Evolutionary conservation across 2,113 vertebrate species (phyloP).

Genomic region (Macquaria australasica): DNA sequence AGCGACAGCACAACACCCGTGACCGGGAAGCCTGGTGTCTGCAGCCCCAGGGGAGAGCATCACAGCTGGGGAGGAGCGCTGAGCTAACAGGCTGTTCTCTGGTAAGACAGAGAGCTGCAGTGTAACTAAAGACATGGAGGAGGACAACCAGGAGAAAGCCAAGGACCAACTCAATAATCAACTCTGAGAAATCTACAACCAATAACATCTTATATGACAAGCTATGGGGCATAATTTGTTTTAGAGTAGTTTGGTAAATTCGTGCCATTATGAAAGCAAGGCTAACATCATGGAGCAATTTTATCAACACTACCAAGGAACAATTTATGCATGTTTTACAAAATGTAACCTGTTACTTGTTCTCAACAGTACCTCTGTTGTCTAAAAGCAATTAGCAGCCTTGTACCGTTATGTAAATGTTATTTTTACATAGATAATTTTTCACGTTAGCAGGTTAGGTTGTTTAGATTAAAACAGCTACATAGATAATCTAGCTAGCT

Average conservation of each 20-base stretch:
- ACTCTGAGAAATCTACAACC: background rate
- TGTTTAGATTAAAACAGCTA: background rate
- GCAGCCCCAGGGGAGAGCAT: conserved; percentile 46
- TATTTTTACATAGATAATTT: too few relatives aligned
- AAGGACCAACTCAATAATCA: conserved; percentile 3
- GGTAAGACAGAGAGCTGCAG: conserved; percentile 34
- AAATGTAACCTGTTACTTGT: background rate
- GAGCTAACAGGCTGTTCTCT: conserved; percentile 43
- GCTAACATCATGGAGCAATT: background rate
- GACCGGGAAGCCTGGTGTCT: conserved; percentile 48
- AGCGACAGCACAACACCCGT: conserved; percentile 50
- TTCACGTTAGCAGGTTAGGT: background rate
- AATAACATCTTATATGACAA: background rate
- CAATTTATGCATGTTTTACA: background rate
- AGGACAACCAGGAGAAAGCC: conserved; percentile 8
- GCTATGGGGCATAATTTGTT: background rate
- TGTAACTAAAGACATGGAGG: conserved; percentile 35
- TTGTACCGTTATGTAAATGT: background rate
- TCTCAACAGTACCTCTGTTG: background rate
- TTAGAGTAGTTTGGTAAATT: background rate
- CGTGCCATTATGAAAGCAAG: background rate
- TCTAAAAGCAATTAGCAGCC: background rate
- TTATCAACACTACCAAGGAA: background rate
- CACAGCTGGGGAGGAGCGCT: conserved; percentile 46
- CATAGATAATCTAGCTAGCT: background rate